Base-by-base conservation (phyloP, 2,797 vertebrate species). In the Xerus rutilus region DNA sequence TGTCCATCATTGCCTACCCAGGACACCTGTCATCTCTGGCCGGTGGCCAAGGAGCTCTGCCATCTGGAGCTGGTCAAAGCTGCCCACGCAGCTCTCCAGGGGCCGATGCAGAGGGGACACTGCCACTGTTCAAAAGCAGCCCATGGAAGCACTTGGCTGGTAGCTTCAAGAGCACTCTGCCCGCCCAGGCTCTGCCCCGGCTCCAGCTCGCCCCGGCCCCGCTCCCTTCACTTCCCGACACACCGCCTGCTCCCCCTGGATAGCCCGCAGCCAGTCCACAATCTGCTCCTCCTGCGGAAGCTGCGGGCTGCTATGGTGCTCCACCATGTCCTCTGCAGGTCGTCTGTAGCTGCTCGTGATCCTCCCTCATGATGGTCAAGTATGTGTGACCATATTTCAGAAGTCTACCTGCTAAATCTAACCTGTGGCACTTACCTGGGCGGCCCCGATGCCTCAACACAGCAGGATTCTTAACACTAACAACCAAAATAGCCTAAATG, bases 21-120 rank as follows among this genome's bases (percentile, higher is more conserved):
- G 15, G 89, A 91, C 84, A 86, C 30, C 39, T 78, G 32, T 62
- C 89, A 49, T 85, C 89, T 85, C 70, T 43, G 89, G 90, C 84
- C 70, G 52, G 57, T 1, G 0, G 17, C 39, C 78, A 43, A n/a
- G 69, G 81, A 1, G 5, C 45, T 54, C 72, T 17, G 9, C 62
- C 7, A 0, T 20, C 47, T n/a, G 78, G 83, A 87, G 89, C 94
- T 17, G 39, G 49, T 43, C 64, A 35, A 28, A 54, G 92, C 83
- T 70, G 67, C 95, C 86, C 97, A 93, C 11, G 6, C 52, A 67
- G 93, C 25, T 93, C 85, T 59, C 72, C 64, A 28, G 23, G 0
- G 18, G 64, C 52, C 91, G 32, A 39, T 1, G 25, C 35, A 49
- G 64, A 78, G 73, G 45, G 45, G 65, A 8, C 0, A 0, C 21